Evolutionary conservation across 1,140 invertebrate species (phyloP).

Genomic region (Scaptodrosophila lebanonensis): DNA sequence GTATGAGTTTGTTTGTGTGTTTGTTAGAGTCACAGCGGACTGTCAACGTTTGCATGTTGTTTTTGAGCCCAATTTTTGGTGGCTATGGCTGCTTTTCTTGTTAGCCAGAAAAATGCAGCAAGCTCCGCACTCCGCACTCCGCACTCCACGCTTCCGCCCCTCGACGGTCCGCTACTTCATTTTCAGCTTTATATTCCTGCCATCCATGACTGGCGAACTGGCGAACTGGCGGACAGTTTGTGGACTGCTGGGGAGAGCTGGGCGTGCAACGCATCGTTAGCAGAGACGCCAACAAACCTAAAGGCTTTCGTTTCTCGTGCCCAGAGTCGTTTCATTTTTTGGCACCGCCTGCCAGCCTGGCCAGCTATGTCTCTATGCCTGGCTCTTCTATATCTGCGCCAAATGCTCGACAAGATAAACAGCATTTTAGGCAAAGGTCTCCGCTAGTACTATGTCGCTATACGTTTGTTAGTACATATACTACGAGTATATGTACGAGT

Average conservation of each 20-base stretch:
- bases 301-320: not conserved
- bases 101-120: slow-evolving; percentile 29
- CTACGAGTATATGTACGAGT: slow-evolving; percentile 15
- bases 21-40: too few species aligned
- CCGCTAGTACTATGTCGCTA: slow-evolving; percentile 16
- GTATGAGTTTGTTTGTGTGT: not conserved
- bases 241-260: slow-evolving; percentile 30
- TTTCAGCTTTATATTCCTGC: slow-evolving; percentile 63
- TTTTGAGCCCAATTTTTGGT: slow-evolving; percentile 10
- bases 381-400: slow-evolving; percentile 10
- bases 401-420: slow-evolving; percentile 57
- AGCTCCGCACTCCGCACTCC: slow-evolving; percentile 5
- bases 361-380: not conserved
- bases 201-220: too few species aligned
- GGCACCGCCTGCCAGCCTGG: slow-evolving; percentile 43
- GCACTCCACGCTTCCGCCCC: slow-evolving; percentile 36
- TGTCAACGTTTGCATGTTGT: slow-evolving; percentile 53
- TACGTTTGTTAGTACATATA: slow-evolving; percentile 8
- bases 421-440: slow-evolving; percentile 69
- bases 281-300: slow-evolving; percentile 34
- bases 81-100: slow-evolving; percentile 33
- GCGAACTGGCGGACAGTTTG: too few species aligned
- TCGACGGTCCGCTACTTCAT: slow-evolving; percentile 58
- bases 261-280: slow-evolving; percentile 30
- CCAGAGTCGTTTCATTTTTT: slow-evolving; percentile 28